Conservation (phyloP, 2,888 invertebrate species). For the Aphodius sticticus region DNA sequence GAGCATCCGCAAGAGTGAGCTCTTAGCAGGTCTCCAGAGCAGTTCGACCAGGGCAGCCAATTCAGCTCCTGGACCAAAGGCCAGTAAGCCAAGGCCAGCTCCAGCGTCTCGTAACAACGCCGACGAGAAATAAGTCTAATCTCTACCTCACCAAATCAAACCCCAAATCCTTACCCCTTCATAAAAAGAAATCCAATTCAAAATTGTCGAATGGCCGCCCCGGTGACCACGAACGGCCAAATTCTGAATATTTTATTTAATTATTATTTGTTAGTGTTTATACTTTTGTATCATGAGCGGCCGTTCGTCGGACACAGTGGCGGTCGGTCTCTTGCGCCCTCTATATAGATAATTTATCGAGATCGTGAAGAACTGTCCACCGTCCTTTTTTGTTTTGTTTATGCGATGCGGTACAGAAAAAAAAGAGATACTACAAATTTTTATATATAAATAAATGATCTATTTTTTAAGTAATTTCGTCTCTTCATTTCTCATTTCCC, state of each 20-base stretch:
- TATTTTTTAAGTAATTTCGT: slow-evolving; percentile 34
- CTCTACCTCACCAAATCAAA: slow-evolving; percentile 36
- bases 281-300: background rate
- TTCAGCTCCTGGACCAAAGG: slow-evolving; percentile 62
- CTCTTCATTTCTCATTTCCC: slow-evolving; percentile 7
- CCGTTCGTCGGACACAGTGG: background rate
- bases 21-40: slow-evolving; percentile 79
- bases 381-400: slow-evolving; percentile 21
- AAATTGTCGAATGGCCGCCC: slow-evolving; percentile 37
- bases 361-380: background rate
- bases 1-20: slow-evolving; percentile 93
- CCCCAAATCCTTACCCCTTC: slow-evolving; percentile 33
- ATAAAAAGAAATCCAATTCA: slow-evolving; percentile 42
- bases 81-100: slow-evolving; percentile 59
- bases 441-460: slow-evolving; percentile 37
- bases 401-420: slow-evolving; percentile 38
- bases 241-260: slow-evolving; percentile 28
- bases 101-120: slow-evolving; percentile 54
- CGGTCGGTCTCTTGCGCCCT: background rate
- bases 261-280: slow-evolving; percentile 38
- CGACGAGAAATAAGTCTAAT: slow-evolving; percentile 53
- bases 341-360: slow-evolving; percentile 6
- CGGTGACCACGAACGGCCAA: slow-evolving; percentile 13
- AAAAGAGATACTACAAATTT: slow-evolving; percentile 32
- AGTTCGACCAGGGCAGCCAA: slow-evolving; percentile 65